Evolutionary conservation across 2,888 invertebrate genomes (phyloP), one percentile per base, ranked within the genome.

Genomic region (Nephrocerus scutellatus): DNA sequence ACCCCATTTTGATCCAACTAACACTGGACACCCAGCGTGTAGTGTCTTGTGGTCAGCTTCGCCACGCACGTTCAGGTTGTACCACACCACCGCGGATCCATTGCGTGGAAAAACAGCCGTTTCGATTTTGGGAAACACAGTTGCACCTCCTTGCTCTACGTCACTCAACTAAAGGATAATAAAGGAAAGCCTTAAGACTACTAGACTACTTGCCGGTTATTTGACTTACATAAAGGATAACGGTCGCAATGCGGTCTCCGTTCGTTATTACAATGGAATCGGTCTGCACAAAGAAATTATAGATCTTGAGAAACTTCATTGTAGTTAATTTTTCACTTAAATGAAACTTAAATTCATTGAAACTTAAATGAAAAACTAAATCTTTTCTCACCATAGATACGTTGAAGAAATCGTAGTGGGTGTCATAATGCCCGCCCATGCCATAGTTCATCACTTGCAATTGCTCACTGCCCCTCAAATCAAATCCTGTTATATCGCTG

Each of bases 141-240:
- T 98, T 5, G 92, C 95, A 9, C 97, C 97, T 1, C 97, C 97
- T 63, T 91, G 92, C 20, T 86, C 81, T 9, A 97, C 96, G 60
- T 96, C 91, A 40, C 84, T 86, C 85, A 97, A 86, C 93, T 96
- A 52, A 33, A 64, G n/a, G n/a, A n/a, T n/a, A n/a, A n/a, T n/a
- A n/a, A n/a, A n/a, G n/a, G n/a, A n/a, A n/a, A n/a, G n/a, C n/a
- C n/a, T n/a, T n/a, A n/a, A n/a, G n/a, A n/a, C n/a, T n/a, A n/a
- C n/a, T n/a, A n/a, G n/a, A n/a, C n/a, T n/a, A n/a, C n/a, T n/a
- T n/a, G n/a, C n/a, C n/a, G n/a, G n/a, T n/a, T n/a, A n/a, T n/a
- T n/a, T n/a, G n/a, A n/a, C n/a, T n/a, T n/a, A n/a, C n/a, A n/a
- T n/a, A n/a, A n/a, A n/a, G n/a, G n/a, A n/a, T n/a, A n/a, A n/a